Evolutionary conservation across 2,888 invertebrate genomes (phyloP).

Genomic region (Pristionchus fissidentatus): DNA sequence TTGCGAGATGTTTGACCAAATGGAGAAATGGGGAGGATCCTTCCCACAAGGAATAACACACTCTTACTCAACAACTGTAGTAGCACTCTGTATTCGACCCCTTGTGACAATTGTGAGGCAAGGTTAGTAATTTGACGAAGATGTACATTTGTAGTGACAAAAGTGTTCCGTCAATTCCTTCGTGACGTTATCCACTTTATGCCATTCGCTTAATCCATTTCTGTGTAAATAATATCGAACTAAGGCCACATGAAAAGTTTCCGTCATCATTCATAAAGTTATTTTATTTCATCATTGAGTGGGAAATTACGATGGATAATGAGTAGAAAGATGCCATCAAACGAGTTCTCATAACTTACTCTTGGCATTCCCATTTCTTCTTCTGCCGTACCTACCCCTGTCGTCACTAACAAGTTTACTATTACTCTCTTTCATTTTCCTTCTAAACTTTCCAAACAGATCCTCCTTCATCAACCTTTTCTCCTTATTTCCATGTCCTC

Average conservation of each 20-base stretch:
- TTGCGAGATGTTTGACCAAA: neutral
- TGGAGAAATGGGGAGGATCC: neutral
- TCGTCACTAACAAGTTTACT: constrained; percentile 44
- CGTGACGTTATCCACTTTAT: too few species aligned
- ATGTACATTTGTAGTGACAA: too few species aligned
- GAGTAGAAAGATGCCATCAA: neutral
- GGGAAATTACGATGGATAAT: neutral
- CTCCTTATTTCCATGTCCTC: neutral
- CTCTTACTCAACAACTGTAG: neutral
- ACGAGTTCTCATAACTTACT: constrained; percentile 8
- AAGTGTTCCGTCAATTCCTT: too few species aligned
- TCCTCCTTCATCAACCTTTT: neutral
- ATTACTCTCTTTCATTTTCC: neutral
- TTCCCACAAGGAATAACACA: neutral
- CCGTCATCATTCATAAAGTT: neutral
- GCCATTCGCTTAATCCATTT: neutral
- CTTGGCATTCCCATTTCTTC: neutral
- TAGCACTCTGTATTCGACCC: too few species aligned
- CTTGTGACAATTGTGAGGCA: too few species aligned
- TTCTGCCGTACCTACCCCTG: neutral
- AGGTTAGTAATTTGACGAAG: too few species aligned
- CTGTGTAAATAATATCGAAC: neutral
- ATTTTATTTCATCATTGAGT: neutral
- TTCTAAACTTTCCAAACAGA: neutral
- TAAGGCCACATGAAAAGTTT: neutral